Percentiles rank a stretch among this genome's conserved stretches.
Evolutionary conservation across 2,113 vertebrate genomes (phyloP).

Genomic region (Tursiops truncatus): DNA sequence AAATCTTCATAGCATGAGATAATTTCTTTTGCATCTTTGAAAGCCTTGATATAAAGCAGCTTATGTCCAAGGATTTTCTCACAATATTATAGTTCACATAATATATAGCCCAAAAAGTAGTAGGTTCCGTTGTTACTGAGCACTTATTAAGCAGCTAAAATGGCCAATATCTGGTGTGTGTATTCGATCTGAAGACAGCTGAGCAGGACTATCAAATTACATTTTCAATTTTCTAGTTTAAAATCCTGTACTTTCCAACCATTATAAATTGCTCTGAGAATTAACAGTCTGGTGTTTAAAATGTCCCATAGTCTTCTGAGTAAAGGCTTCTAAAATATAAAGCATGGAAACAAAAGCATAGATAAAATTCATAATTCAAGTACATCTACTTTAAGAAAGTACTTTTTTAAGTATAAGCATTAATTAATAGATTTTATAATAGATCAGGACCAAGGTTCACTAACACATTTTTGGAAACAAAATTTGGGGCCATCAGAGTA

Average conservation of each 20-base stretch:
- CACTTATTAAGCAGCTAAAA: not conserved
- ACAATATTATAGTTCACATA: not conserved
- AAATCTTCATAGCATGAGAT: constrained; percentile 48
- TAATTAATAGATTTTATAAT: not conserved
- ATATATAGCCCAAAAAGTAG: not conserved
- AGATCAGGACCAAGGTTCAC: not conserved
- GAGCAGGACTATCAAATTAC: not conserved
- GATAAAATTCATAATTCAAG: not conserved
- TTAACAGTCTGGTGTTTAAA: not conserved
- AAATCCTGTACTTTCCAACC: not conserved
- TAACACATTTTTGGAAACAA: constrained; percentile 2
- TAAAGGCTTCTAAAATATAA: not conserved
- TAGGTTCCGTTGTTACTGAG: not conserved
- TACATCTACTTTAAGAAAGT: not conserved
- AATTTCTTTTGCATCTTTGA: constrained; percentile 45
- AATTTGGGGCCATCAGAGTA: not conserved
- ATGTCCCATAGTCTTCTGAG: not conserved
- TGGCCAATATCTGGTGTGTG: not conserved
- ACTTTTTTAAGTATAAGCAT: not conserved
- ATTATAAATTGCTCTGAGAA: not conserved
- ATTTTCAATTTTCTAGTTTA: not conserved
- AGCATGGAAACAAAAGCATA: not conserved
- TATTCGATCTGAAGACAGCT: not conserved
- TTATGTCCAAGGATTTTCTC: not conserved
- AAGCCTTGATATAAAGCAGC: not conserved